Evolutionary conservation across 2,797 vertebrate species (phyloP), one percentile per base, ranked within the genome.

Genomic region (Sebastolobus alascanus): DNA sequence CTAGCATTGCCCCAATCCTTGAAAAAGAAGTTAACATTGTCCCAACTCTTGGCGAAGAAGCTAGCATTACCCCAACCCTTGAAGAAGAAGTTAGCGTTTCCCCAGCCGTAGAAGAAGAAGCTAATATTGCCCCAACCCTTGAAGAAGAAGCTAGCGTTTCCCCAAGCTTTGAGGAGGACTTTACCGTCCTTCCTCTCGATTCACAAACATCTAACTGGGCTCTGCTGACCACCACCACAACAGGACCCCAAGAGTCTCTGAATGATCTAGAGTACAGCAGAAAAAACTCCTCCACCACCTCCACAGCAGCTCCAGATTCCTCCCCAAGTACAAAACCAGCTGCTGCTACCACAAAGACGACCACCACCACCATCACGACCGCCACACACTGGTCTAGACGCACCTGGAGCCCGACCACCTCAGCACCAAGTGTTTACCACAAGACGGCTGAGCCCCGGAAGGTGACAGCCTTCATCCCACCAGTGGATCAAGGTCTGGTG

Each of bases 401-500:
- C 73, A 78, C 56, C 75, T 91, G 85, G 90, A 93, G 90, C 70
- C 86, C 93, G 0, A 86, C 87, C 73, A 90, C 92, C 31, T 33
- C 89, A 6, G 46, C 43, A 11, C 79, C 73, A 4, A 79, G 68
- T 75, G 79, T 67, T 58, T 68, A 66, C 54, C 89, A 82, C 75
- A 59, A 87, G 87, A 90, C 85, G 5, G 29, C 89, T 1, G 89
- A 91, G 1, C 77, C 93, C 85, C 89, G 91, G 77, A 92, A 88
- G 78, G 86, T 90, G 1, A 4, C 79, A 29, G 76, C 86, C 85
- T 84, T 43, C 89, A 75, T 89, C 0, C 94, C 96, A 73, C 96
- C 96, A 81, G 96, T 97, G 90, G 91, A 91, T 89, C 92, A 84
- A 12, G 87, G 86, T 88, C 83, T 83, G 84, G 83, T 75, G 78